Evolutionary conservation across 2,888 invertebrate species (phyloP).

Genomic region (Parapristionchus giblindavisi): DNA sequence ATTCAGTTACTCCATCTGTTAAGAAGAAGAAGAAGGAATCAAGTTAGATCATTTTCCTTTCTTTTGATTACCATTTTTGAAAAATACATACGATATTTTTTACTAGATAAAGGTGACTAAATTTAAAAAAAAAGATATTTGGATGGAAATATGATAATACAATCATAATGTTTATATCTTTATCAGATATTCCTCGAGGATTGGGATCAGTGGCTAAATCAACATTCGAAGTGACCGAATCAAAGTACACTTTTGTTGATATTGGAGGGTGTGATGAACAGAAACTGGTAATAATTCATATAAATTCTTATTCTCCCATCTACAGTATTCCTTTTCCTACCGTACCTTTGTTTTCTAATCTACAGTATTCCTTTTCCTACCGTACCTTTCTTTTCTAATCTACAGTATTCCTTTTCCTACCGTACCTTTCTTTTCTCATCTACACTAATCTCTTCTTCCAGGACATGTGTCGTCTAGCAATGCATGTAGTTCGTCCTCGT

Average conservation of each 20-base stretch:
- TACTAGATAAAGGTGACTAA: too few relatives aligned
- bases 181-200: slow-evolving; percentile 11
- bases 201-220: slow-evolving; percentile 14
- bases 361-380: not conserved
- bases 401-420: too few relatives aligned
- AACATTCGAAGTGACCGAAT: slow-evolving; percentile 28
- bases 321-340: too few relatives aligned
- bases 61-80: too few relatives aligned
- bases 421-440: too few relatives aligned
- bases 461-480: slow-evolving; percentile 61
- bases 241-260: slow-evolving; percentile 50
- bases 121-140: too few relatives aligned
- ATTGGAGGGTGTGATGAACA: slow-evolving; percentile 63
- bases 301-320: too few relatives aligned
- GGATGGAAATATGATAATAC: too few relatives aligned
- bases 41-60: not conserved
- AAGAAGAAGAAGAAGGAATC: slow-evolving; percentile 36
- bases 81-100: too few relatives aligned
- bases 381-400: not conserved
- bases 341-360: too few relatives aligned
- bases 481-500: slow-evolving; percentile 89
- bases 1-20: not conserved
- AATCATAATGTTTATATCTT: not conserved
- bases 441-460: slow-evolving; percentile 35
- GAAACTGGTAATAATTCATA: slow-evolving; percentile 52